Percentiles rank a stretch among this genome's conserved stretches.
These are phyloP conservation scores for Anguilla marmorata DNA, from an alignment of 2,797 vertebrate species.

Conservation along the genomic window DNA sequence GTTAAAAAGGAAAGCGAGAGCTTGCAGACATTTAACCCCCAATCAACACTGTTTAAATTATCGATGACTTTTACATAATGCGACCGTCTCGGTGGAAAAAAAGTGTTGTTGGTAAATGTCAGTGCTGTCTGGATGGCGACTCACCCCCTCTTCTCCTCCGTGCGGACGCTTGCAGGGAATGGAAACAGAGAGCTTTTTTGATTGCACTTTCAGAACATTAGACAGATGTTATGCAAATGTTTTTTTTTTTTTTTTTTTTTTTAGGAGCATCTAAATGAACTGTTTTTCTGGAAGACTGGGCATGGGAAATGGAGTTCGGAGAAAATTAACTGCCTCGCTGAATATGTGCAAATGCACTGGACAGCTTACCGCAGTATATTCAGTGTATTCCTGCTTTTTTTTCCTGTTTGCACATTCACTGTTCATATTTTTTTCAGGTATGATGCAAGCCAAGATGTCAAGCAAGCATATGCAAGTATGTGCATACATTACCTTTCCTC, in stretches of 20 bases:
- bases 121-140: constrained; percentile 50
- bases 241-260: too few relatives aligned
- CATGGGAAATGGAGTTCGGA: not conserved
- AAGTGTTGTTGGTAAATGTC: not conserved
- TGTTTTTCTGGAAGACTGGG: constrained; percentile 23
- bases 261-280: constrained; percentile 6
- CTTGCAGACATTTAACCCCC: constrained; percentile 6
- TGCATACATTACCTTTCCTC: not conserved
- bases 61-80: not conserved
- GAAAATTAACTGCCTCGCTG: not conserved
- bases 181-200: constrained; percentile 49
- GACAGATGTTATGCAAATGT: constrained; percentile 17
- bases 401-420: not conserved
- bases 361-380: not conserved
- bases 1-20: not conserved
- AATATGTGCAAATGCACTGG: not conserved
- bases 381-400: not conserved
- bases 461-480: not conserved
- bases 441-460: not conserved
- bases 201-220: constrained; percentile 14
- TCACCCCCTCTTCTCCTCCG: constrained; percentile 87
- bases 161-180: constrained; percentile 79
- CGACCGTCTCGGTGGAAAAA: not conserved
- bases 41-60: constrained; percentile 34
- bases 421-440: not conserved